Evolutionary conservation across 2,113 vertebrate genomes (phyloP).

Genomic region (Pachypanchax playfairii): DNA sequence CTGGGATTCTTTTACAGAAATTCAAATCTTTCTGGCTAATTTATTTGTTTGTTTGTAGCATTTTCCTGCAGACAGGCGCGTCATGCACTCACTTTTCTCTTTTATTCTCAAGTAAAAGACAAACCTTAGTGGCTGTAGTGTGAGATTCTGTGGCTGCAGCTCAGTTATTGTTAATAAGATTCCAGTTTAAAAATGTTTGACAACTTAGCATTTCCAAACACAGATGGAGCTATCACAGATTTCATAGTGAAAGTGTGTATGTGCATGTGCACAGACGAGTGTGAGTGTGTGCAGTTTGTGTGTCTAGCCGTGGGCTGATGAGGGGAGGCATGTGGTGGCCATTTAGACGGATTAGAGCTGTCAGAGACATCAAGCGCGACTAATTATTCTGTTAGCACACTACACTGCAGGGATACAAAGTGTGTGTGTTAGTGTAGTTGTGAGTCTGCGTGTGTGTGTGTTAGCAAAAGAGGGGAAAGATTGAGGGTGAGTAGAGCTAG

Average conservation of each 20-base stretch:
- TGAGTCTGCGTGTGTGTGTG: too few species aligned
- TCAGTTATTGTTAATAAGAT: constrained; percentile 9
- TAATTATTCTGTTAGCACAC: constrained; percentile 76
- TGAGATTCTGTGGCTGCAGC: not conserved
- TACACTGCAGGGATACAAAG: constrained; percentile 52
- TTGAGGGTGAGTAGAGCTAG: constrained; percentile 34
- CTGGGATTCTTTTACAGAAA: too few species aligned
- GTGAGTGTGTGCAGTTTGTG: constrained; percentile 38
- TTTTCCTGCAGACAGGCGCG: too few species aligned
- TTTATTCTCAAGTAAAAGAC: not conserved
- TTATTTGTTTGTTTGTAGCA: too few species aligned
- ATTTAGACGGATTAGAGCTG: constrained; percentile 84
- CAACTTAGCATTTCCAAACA: constrained; percentile 8
- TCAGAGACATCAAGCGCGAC: constrained; percentile 79
- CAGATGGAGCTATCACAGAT: constrained; percentile 27
- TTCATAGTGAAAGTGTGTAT: not conserved
- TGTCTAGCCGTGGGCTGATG: constrained; percentile 63
- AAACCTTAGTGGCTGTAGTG: not conserved
- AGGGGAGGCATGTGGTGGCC: constrained; percentile 80
- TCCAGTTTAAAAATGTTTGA: constrained; percentile 2
- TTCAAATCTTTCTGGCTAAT: not conserved
- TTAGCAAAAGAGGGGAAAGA: constrained; percentile 27
- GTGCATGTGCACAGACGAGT: not conserved
- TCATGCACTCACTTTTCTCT: too few species aligned
- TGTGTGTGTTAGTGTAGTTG: constrained; percentile 12